Evolutionary conservation across 2,797 vertebrate species (phyloP), one percentile per base, ranked within the genome.

Genomic region (Potorous gilbertii): DNA sequence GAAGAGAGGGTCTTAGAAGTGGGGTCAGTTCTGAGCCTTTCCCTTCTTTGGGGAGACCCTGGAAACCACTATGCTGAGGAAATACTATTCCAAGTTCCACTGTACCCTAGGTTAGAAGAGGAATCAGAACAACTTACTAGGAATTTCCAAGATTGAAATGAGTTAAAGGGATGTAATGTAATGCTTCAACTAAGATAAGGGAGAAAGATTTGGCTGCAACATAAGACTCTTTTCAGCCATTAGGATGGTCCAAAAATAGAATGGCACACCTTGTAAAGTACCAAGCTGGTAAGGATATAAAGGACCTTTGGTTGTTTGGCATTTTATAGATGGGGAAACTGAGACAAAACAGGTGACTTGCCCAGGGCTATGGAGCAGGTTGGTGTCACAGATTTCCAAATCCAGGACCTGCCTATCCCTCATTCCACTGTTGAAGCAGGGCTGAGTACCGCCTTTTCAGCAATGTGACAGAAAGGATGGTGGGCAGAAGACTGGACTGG

Each of bases 171-270:
- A 24, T 55, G 91, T 50, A 46, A 9, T 90, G 90, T 52, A 14
- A 40, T 12, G 24, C 29, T 87, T 54, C 14, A n/a, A 24, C 1
- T 5, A 34, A 50, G 40, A 28, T 74, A 89, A 74, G 18, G 6
- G 46, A 74, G 89, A 52, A 92, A 4, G 13, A 90, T 93, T 92
- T 90, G 31, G 93, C 50, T 29, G 93, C 62, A 50, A 90, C n/a
- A 27, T 40, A 87, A 92, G 29, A 29, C 24, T 54, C 81, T 54
- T 31, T 54, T 40, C n/a, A 54, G 56, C 29, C 40, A 57, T 56
- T 4, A 54, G 93, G 55, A 40, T 40, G 54, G 46, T 81, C 28
- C 54, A 52, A 54, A 54, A 56, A 50, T 31, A 50, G 18, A 94
- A 54, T 54, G 56, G 62, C 12, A 90, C 55, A 74, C 54, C 62